Conservation (phyloP, 2,797 vertebrate species). For the Sarcoramphus papa region DNA sequence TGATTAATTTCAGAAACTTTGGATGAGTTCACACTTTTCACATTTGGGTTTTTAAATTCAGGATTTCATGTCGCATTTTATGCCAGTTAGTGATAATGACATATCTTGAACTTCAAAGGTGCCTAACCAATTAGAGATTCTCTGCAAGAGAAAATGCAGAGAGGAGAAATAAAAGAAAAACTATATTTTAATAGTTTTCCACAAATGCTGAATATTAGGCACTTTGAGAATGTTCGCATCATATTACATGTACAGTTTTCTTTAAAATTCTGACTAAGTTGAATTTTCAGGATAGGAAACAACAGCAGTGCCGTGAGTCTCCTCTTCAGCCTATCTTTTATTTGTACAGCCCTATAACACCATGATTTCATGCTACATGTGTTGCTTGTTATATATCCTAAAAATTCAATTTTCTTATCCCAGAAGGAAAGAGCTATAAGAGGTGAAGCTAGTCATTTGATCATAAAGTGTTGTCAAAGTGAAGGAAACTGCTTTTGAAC, state of each 20-base stretch:
- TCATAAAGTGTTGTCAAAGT: conserved; percentile 18
- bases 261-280: neutral
- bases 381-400: conserved; percentile 12
- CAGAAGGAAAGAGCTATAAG: conserved; percentile 33
- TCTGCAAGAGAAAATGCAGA: neutral
- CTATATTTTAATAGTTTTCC: neutral
- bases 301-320: neutral
- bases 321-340: neutral
- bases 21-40: neutral
- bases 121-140: conserved; percentile 44
- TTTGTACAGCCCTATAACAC: neutral
- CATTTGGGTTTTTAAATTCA: conserved; percentile 1
- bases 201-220: conserved; percentile 6
- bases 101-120: conserved; percentile 54
- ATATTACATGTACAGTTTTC: neutral
- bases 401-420: conserved; percentile 56
- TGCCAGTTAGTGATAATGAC: conserved; percentile 36
- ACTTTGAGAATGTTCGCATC: neutral
- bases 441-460: conserved; percentile 14
- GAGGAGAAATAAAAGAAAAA: neutral
- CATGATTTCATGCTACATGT: conserved; percentile 16
- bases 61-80: neutral
- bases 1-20: conserved; percentile 37
- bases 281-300: neutral
- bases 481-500: neutral